phyloP scores from a whole-genome alignment of 2,113 vertebrate species.

The Antechinus flavipes region DNA sequence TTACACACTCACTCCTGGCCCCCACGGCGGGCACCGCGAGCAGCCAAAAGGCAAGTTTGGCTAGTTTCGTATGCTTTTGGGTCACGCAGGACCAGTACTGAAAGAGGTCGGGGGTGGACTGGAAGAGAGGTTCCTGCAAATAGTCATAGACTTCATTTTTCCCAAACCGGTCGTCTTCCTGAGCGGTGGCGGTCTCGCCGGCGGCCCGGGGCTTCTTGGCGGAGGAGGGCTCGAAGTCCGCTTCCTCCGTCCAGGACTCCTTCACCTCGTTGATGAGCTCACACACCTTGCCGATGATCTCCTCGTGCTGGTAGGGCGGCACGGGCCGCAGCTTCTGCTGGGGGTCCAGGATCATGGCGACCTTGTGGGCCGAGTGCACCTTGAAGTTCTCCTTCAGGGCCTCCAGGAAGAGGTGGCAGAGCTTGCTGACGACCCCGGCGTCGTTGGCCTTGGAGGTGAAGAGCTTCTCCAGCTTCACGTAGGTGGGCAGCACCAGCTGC shows the following conservation, averaged over 20 bases:
- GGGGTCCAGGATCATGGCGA: constrained; percentile 98
- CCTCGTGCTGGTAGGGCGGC: constrained; percentile 97
- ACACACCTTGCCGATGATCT: constrained; percentile 95
- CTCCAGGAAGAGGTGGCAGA: constrained; percentile 98
- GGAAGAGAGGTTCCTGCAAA: constrained; percentile 89
- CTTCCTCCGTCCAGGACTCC: constrained; percentile 89
- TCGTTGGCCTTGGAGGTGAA: constrained; percentile 98
- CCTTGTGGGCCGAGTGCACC: constrained; percentile 96
- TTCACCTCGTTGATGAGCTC: constrained; percentile 94
- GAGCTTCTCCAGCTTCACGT: constrained; percentile 97
- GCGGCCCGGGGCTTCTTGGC: constrained; percentile 91
- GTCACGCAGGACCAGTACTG: constrained; percentile 98
- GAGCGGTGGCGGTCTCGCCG: constrained; percentile 81
- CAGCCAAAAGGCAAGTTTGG: constrained; percentile 97
- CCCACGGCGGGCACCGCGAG: constrained; percentile 97
- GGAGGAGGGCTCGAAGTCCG: constrained; percentile 87
- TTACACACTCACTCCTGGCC: constrained; percentile 92
- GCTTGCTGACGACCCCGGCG: constrained; percentile 94
- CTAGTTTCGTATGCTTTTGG: constrained; percentile 95
- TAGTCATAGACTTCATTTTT: constrained; percentile 93
- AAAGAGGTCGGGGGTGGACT: constrained; percentile 94
- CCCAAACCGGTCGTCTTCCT: constrained; percentile 90
- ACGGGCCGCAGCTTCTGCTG: constrained; percentile 96
- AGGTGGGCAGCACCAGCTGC: constrained; percentile 97
- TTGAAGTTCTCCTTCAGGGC: constrained; percentile 99